Evolutionary conservation across 2,113 vertebrate species (phyloP).

Genomic region (Oncorhynchus gorbuscha): DNA sequence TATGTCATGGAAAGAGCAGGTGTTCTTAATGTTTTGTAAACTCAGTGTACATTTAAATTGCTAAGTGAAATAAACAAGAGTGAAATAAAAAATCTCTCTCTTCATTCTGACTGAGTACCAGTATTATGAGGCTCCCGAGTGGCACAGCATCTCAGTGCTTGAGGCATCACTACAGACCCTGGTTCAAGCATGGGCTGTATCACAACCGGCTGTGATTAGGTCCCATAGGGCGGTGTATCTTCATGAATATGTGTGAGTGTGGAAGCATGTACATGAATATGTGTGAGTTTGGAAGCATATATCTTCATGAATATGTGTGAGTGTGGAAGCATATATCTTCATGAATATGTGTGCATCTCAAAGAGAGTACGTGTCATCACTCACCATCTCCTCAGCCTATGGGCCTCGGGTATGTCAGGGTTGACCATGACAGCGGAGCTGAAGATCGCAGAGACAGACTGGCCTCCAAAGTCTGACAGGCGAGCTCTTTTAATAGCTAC

Average conservation of each 20-base stretch:
- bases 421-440: slow-evolving; percentile 87
- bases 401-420: slow-evolving; percentile 89
- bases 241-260: neutral
- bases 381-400: slow-evolving; percentile 88
- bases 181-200: no score
- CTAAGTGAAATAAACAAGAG: no score
- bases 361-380: slow-evolving; percentile 29
- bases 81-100: no score
- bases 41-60: no score
- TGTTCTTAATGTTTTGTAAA: no score
- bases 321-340: slow-evolving; percentile 11
- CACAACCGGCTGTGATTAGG: no score
- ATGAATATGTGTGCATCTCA: neutral
- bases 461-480: slow-evolving; percentile 89
- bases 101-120: no score
- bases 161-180: no score
- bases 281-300: neutral
- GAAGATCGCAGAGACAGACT: slow-evolving; percentile 84
- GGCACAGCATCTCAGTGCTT: no score
- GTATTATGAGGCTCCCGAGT: no score
- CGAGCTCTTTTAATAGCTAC: slow-evolving; percentile 88
- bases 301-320: neutral
- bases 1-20: no score
- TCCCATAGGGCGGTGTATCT: neutral
- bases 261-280: slow-evolving; percentile 1